Evolutionary conservation across 2,113 vertebrate genomes (phyloP).

Genomic region (Morone saxatilis): DNA sequence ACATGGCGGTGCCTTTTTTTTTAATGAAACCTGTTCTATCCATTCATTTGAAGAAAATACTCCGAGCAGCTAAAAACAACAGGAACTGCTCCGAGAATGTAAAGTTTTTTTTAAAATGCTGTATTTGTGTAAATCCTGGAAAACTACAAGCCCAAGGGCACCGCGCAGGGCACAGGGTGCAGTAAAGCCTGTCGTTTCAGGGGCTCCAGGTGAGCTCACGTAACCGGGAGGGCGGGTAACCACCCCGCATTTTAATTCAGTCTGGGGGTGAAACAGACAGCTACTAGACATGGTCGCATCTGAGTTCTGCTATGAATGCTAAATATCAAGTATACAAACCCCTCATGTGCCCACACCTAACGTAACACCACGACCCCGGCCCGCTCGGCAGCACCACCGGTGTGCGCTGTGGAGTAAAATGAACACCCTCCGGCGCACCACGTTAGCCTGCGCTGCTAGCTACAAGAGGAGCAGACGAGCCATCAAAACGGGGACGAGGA

Average conservation of each 20-base stretch:
- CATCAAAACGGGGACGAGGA: background rate
- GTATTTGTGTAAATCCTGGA: background rate
- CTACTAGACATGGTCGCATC: fast-evolving
- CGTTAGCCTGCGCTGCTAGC: constrained; percentile 68
- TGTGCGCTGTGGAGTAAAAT: constrained; percentile 50
- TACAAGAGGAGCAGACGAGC: constrained; percentile 18
- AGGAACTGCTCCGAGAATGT: background rate
- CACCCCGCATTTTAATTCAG: background rate
- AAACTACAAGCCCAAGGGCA: background rate
- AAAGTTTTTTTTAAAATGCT: background rate
- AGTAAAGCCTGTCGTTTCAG: background rate
- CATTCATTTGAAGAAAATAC: background rate
- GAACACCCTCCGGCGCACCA: constrained; percentile 54
- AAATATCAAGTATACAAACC: background rate
- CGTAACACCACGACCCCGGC: constrained; percentile 1
- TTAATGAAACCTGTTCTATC: background rate
- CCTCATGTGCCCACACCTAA: too few relatives aligned
- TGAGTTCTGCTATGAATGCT: background rate
- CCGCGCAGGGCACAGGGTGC: too few relatives aligned
- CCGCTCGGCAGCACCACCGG: constrained; percentile 32
- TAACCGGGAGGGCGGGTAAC: background rate
- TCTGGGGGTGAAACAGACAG: background rate
- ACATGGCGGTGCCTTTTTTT: background rate
- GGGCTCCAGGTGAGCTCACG: background rate
- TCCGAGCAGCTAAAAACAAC: background rate